Conservation (phyloP, 2,113 vertebrate genomes). For the Oncorhynchus gorbuscha region DNA sequence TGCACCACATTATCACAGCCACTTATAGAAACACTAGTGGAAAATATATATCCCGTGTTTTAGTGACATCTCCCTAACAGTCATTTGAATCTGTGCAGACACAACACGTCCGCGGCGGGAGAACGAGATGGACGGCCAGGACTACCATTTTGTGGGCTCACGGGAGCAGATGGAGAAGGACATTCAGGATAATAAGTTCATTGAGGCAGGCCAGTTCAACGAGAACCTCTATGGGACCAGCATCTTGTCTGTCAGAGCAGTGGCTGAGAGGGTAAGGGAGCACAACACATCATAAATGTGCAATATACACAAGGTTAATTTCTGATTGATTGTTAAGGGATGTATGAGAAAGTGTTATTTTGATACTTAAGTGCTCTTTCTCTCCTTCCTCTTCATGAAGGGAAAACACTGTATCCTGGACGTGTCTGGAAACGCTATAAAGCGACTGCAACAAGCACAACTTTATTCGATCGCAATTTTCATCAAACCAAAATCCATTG, state of each 20-base stretch:
- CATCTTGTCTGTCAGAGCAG: slow-evolving; percentile 94
- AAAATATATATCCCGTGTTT: background rate
- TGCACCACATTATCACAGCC: background rate
- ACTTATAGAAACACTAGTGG: no score
- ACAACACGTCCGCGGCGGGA: slow-evolving; percentile 93
- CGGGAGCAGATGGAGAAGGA: slow-evolving; percentile 99
- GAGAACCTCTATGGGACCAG: slow-evolving; percentile 98
- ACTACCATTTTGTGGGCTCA: slow-evolving; percentile 94
- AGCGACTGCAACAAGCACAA: slow-evolving; percentile 98
- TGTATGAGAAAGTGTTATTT: background rate
- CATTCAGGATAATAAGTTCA: slow-evolving; percentile 99
- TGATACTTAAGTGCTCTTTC: background rate
- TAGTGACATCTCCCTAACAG: background rate
- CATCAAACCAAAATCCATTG: slow-evolving; percentile 99
- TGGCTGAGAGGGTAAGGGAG: slow-evolving; percentile 89
- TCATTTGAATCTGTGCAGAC: slow-evolving; percentile 69
- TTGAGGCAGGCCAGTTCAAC: slow-evolving; percentile 97
- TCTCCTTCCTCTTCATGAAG: slow-evolving; percentile 65
- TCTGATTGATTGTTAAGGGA: background rate
- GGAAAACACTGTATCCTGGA: slow-evolving; percentile 99
- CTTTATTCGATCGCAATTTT: slow-evolving; percentile 97
- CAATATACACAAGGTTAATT: background rate
- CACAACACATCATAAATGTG: background rate
- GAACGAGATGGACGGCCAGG: slow-evolving; percentile 94
- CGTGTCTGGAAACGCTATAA: slow-evolving; percentile 98